phyloP scores from a whole-genome alignment of 2,888 invertebrate genomes.

The Aphidius colemani region DNA sequence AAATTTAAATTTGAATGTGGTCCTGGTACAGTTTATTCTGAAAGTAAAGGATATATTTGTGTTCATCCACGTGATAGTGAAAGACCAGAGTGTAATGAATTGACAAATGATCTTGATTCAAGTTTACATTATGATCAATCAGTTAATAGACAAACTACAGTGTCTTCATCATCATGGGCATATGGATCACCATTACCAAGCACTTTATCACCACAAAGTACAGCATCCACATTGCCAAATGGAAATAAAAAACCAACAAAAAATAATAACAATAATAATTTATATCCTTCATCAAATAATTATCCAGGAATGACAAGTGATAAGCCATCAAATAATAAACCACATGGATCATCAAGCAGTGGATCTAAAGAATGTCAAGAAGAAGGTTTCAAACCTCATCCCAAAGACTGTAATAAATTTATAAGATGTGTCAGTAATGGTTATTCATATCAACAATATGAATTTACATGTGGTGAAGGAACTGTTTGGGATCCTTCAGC shows the following conservation, averaged over 20 bases:
- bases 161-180: conserved; percentile 12
- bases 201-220: conserved; percentile 13
- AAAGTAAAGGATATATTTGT: conserved; percentile 67
- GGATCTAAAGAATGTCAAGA: conserved; percentile 44
- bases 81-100: conserved; percentile 69
- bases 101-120: conserved; percentile 34
- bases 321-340: not conserved
- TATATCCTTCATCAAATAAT: conserved; percentile 5
- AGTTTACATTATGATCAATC: conserved; percentile 29
- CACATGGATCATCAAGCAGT: not conserved
- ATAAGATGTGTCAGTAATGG: conserved; percentile 59
- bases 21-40: conserved; percentile 72
- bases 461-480: conserved; percentile 64
- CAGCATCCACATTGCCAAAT: not conserved
- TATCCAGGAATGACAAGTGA: conserved; percentile 3
- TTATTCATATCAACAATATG: conserved; percentile 60
- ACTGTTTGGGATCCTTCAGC: conserved; percentile 67
- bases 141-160: conserved; percentile 23
- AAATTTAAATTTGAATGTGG: conserved; percentile 75
- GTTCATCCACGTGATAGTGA: conserved; percentile 73
- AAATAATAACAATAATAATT: not conserved
- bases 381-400: conserved; percentile 60
- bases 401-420: conserved; percentile 57
- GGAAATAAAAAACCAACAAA: conserved; percentile 12
- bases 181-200: conserved; percentile 10